Conservation (phyloP, 64 coral and sea anemone species). For the Actinia tenebrosa region DNA sequence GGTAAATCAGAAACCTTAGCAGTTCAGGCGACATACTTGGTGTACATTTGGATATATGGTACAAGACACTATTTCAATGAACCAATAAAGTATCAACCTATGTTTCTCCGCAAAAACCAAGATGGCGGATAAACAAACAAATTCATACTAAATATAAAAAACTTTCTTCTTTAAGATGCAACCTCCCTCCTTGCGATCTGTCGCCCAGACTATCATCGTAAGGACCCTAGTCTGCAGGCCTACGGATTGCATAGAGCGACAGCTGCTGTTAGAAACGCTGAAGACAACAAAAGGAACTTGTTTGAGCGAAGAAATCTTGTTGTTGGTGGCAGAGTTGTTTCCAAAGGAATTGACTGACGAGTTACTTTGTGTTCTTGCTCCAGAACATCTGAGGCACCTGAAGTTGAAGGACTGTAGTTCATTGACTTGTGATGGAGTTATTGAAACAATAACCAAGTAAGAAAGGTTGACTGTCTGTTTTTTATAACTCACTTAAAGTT, state of each 20-base stretch:
- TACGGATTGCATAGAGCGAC: slow-evolving; percentile 13
- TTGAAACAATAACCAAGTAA: slow-evolving; percentile 35
- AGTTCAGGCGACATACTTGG: too few relatives aligned
- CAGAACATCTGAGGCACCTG: slow-evolving; percentile 39
- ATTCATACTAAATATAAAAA: not conserved
- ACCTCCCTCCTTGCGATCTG: slow-evolving; percentile 18
- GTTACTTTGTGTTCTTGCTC: slow-evolving; percentile 16
- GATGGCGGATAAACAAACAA: slow-evolving; percentile 9
- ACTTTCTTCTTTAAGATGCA: slow-evolving; percentile 27
- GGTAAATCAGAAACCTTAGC: too few relatives aligned
- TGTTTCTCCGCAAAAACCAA: slow-evolving; percentile 2
- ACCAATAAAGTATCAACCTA: not conserved
- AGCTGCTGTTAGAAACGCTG: slow-evolving; percentile 28
- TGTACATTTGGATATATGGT: too few relatives aligned
- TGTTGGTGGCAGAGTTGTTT: slow-evolving; percentile 33
- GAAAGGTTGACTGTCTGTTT: not conserved
- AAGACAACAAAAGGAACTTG: slow-evolving; percentile 11
- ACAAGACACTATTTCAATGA: too few relatives aligned
- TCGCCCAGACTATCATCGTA: slow-evolving; percentile 18
- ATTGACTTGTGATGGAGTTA: slow-evolving; percentile 36
- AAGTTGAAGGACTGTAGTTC: slow-evolving; percentile 29
- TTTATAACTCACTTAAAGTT: too few relatives aligned
- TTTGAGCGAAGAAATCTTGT: slow-evolving; percentile 40
- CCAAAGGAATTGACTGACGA: slow-evolving; percentile 46
- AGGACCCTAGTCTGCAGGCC: slow-evolving; percentile 44